phyloP scores from a whole-genome alignment of 2,888 invertebrate species.

The Drosophila mulleri region DNA sequence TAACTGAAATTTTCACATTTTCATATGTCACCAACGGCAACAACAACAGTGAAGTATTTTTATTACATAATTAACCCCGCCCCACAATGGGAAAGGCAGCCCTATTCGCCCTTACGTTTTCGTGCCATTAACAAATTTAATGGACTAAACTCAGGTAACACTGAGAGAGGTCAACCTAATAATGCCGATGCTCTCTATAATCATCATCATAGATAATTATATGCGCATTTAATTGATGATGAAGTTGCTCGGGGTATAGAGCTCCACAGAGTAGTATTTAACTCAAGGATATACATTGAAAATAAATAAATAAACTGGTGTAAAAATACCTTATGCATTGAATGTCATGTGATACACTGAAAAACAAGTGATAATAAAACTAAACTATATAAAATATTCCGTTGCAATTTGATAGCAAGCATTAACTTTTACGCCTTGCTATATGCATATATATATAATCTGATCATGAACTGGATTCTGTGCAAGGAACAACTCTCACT shows the following conservation, averaged over 20 bases:
- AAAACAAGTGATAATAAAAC: not conserved
- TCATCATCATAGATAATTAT: constrained; percentile 12
- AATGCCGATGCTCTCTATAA: not conserved
- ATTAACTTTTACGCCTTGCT: constrained; percentile 2
- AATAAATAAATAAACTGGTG: no score
- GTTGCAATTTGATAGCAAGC: constrained; percentile 7
- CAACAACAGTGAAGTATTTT: constrained; percentile 59
- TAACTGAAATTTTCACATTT: constrained; percentile 66
- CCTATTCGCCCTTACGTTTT: not conserved
- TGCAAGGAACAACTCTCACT: constrained; percentile 16
- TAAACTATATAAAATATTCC: constrained; percentile 6
- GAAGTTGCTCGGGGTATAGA: not conserved
- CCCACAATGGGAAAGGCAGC: not conserved
- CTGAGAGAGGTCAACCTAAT: constrained; percentile 6
- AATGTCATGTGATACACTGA: not conserved
- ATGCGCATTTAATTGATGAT: constrained; percentile 5
- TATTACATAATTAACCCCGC: constrained; percentile 76
- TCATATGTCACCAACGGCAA: constrained; percentile 61
- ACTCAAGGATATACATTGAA: no score
- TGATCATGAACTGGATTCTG: constrained; percentile 11
- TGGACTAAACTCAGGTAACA: not conserved
- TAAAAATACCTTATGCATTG: not conserved
- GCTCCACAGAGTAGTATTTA: no score
- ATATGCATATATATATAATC: constrained; percentile 3
- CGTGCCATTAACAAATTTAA: constrained; percentile 7